Evolutionary conservation across 2,113 vertebrate genomes (phyloP).

Genomic region (Haliaeetus leucogaster): DNA sequence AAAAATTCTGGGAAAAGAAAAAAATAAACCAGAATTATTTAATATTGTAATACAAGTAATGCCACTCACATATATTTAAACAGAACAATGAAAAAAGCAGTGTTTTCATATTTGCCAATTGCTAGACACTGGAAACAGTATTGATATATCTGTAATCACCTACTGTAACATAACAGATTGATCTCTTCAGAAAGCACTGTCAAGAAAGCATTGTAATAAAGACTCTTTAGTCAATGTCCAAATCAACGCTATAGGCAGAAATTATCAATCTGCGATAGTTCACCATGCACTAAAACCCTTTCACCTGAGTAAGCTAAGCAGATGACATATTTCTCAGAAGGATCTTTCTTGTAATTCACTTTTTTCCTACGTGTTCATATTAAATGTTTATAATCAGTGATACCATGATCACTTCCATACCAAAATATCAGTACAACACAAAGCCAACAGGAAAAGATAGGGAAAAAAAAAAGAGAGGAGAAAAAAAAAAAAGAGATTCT

Average conservation of each 20-base stretch:
- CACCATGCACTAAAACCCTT: neutral
- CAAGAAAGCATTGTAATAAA: neutral
- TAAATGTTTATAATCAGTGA: constrained; percentile 23
- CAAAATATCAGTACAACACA: neutral
- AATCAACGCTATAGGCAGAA: neutral
- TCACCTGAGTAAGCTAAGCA: constrained; percentile 3
- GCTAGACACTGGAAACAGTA: neutral
- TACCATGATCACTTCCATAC: neutral
- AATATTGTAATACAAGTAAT: neutral
- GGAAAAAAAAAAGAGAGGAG: neutral
- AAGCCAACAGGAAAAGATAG: neutral
- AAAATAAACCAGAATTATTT: neutral
- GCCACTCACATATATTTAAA: neutral
- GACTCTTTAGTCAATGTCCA: neutral
- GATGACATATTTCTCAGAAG: constrained; percentile 20
- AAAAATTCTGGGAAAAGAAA: constrained; percentile 87
- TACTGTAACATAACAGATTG: neutral
- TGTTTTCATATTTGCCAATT: neutral
- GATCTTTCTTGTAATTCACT: neutral
- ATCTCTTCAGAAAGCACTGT: neutral
- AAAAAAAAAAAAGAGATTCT: neutral
- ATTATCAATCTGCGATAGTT: neutral
- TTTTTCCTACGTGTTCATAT: neutral
- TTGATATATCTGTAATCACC: neutral
- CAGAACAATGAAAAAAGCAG: neutral